Base-by-base conservation (phyloP, 2,888 invertebrate species). In the Vannuccia rotundouncinata region DNA sequence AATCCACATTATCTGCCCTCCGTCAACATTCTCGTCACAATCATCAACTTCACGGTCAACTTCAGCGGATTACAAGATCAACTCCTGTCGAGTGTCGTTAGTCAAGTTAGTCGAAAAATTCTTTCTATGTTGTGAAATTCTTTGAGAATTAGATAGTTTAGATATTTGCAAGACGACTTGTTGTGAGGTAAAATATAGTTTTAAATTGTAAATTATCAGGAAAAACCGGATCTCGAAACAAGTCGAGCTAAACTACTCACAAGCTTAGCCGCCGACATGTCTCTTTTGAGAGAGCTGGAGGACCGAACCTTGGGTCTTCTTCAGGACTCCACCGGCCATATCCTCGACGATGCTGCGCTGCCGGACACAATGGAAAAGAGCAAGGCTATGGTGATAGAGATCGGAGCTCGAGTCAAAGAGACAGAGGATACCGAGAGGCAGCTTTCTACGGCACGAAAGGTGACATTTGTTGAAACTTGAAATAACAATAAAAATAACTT, bases 21-120 rank as follows among this genome's bases (percentile, higher is more conserved):
- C 0, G 85, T 88, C 29, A 86, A 85, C 81, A 88, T 87, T 81
- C 85, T 86, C 80, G 86, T 86, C 66, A 87, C 86, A 80, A 84
- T 88, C 79, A 87, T 88, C 84, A 87, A 88, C 84, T 88, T 88
- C 83, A 88, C 87, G 1, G 87, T 88, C 76, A 88, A 87, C 30
- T 87, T 87, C 81, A 86, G 86, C 60, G 88, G 87, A 5, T 84
- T 88, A 5, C 87, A 87, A 82, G 87, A 88, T 81, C 88, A 88
- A 83, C 84, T 88, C 1, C 84, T 88, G 29, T 88, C 88, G 28
- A 84, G 84, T 22, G 87, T 88, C 17, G 87, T 88, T 75, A 85
- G 84, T 84, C 86, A 88, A 85, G 87, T 87, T 80, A 80, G 81
- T n/a, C n/a, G n/a, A n/a, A n/a, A n/a, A n/a, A n/a, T n/a, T n/a